Conservation (phyloP, 2,888 invertebrate genomes). For the Sphaerophoria taeniata region DNA sequence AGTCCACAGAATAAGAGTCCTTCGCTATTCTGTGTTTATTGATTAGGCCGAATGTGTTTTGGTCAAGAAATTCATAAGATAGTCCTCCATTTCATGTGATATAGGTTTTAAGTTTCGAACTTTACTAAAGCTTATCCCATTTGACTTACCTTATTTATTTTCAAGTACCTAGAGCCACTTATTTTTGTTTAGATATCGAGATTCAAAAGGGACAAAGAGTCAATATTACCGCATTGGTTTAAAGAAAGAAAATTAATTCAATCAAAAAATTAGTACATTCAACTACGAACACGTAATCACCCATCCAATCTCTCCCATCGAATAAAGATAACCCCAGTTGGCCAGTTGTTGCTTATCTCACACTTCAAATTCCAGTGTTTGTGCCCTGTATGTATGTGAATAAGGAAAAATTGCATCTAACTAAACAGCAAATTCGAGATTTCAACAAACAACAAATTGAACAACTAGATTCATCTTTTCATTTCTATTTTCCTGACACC, state of each 20-base stretch:
- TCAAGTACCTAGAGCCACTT: no score
- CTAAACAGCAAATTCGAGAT: constrained; percentile 35
- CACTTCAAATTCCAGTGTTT: background rate
- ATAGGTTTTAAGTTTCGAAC: no score
- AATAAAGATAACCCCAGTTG: background rate
- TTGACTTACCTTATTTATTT: no score
- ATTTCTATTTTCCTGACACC: constrained; percentile 52
- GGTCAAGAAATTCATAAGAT: no score
- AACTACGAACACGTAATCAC: constrained; percentile 37
- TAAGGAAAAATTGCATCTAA: constrained; percentile 1
- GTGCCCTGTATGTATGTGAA: background rate
- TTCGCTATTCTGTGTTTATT: no score
- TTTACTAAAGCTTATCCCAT: no score
- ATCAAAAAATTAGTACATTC: constrained; percentile 51
- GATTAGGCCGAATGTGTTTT: no score
- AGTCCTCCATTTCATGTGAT: no score
- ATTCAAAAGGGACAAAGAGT: no score
- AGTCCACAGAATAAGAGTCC: no score
- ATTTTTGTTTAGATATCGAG: no score
- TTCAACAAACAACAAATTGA: constrained; percentile 64
- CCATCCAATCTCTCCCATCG: constrained; percentile 8
- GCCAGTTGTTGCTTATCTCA: background rate
- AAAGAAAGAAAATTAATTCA: background rate
- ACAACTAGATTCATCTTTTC: constrained; percentile 69
- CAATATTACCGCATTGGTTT: no score